phyloP scores from a whole-genome alignment of 2,113 vertebrate genomes.

The Clarias gariepinus region DNA sequence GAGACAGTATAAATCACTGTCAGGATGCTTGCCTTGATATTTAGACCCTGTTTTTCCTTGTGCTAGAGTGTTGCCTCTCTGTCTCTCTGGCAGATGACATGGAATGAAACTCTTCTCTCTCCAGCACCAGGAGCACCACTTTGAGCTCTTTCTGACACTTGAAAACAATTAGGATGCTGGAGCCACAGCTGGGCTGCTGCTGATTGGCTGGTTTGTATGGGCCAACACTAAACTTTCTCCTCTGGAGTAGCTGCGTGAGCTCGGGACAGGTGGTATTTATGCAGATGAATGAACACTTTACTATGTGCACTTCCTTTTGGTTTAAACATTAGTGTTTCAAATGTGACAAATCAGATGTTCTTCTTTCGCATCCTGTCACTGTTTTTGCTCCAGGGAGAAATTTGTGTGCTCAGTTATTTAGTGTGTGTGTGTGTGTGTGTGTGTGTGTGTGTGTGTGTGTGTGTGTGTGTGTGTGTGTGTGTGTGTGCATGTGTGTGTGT shows the following conservation, averaged over 20 bases:
- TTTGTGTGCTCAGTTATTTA: slow-evolving; percentile 43
- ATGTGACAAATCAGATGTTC: slow-evolving; percentile 99
- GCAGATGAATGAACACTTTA: slow-evolving; percentile 99
- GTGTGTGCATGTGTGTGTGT: slow-evolving; percentile 45
- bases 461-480: background rate
- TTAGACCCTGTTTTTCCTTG: slow-evolving; percentile 69
- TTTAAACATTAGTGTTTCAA: slow-evolving; percentile 99
- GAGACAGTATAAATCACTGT: slow-evolving; percentile 75
- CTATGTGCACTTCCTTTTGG: slow-evolving; percentile 97
- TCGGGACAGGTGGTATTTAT: slow-evolving; percentile 99
- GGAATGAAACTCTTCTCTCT: slow-evolving; percentile 75
- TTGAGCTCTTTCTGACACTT: slow-evolving; percentile 73
- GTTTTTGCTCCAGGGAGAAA: slow-evolving; percentile 58
- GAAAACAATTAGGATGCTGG: slow-evolving; percentile 69
- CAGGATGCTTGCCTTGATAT: slow-evolving; percentile 73
- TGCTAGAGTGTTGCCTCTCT: slow-evolving; percentile 71
- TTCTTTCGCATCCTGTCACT: slow-evolving; percentile 83
- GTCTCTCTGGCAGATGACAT: slow-evolving; percentile 73
- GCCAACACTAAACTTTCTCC: slow-evolving; percentile 82
- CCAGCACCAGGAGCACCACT: slow-evolving; percentile 66
- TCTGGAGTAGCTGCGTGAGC: slow-evolving; percentile 88
- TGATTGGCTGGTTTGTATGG: slow-evolving; percentile 72
- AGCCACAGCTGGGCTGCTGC: slow-evolving; percentile 71
- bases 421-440: slow-evolving; percentile 45
- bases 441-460: slow-evolving; percentile 36